These are phyloP conservation scores for Brachyptera putata DNA, from an alignment of 2,888 invertebrate genomes.

Conservation along the genomic window DNA sequence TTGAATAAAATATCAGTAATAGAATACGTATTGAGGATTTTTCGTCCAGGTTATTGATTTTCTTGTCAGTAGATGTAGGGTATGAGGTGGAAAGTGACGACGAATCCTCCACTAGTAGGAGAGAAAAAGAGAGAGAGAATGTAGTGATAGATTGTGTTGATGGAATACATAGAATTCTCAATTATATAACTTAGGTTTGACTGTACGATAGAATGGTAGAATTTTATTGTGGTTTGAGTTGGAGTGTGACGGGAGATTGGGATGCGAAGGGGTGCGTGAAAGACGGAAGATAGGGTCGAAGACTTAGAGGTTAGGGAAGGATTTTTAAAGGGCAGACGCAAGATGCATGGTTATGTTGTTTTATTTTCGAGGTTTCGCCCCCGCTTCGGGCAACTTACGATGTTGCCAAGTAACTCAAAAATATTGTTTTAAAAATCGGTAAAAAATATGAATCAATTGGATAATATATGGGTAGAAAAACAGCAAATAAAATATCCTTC, in stretches of 20 bases:
- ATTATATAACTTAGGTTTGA: too few species aligned
- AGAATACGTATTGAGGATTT: too few species aligned
- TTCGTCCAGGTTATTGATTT: background rate
- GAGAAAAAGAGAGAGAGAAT: too few species aligned
- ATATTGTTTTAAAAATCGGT: slow-evolving; percentile 3
- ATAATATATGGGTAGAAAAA: background rate
- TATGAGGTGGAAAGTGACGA: background rate
- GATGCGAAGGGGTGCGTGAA: too few species aligned
- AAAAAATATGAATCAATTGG: slow-evolving; percentile 6
- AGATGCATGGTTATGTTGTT: slow-evolving; percentile 18
- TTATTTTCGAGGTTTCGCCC: slow-evolving; percentile 8
- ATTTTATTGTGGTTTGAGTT: background rate
- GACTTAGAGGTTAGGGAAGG: slow-evolving; percentile 9
- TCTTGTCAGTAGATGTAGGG: background rate
- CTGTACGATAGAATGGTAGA: background rate
- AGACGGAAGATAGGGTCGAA: too few species aligned
- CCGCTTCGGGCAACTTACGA: slow-evolving; percentile 4
- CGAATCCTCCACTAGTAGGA: too few species aligned
- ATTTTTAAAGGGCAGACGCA: slow-evolving; percentile 17
- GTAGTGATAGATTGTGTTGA: too few species aligned
- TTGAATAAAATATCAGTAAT: too few species aligned
- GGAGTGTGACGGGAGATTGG: too few species aligned
- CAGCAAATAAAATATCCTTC: background rate
- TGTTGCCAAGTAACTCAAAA: slow-evolving; percentile 18
- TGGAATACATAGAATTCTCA: too few species aligned